phyloP scores from a whole-genome alignment of 2,113 vertebrate genomes.

The Stegastes partitus region DNA sequence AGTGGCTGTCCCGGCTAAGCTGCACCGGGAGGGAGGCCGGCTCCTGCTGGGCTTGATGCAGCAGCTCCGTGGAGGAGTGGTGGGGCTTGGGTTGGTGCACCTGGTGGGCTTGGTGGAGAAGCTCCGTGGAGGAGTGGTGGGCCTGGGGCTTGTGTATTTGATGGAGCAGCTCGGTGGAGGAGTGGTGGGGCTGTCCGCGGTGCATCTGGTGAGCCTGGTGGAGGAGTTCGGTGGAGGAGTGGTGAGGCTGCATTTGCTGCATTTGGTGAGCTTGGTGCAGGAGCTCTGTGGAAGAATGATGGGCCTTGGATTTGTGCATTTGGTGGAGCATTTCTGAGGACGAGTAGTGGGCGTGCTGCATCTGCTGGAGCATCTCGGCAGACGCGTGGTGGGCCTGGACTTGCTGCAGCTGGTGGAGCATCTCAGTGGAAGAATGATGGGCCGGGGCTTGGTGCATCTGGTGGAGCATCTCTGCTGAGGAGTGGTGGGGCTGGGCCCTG shows the following conservation, averaged over 20 bases:
- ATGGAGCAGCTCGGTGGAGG: constrained; percentile 76
- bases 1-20: constrained; percentile 69
- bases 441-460: constrained; percentile 65
- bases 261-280: constrained; percentile 73
- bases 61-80: constrained; percentile 78
- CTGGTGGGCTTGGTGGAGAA: constrained; percentile 74
- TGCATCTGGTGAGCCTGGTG: constrained; percentile 77
- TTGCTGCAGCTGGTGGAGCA: constrained; percentile 76
- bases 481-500: constrained; percentile 69
- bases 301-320: constrained; percentile 71
- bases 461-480: constrained; percentile 74
- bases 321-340: constrained; percentile 78
- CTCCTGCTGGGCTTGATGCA: constrained; percentile 77
- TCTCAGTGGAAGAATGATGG: constrained; percentile 70
- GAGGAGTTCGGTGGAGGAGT: constrained; percentile 79
- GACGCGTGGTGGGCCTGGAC: constrained; percentile 68
- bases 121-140: constrained; percentile 75
- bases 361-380: constrained; percentile 74
- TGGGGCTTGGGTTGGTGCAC: constrained; percentile 72
- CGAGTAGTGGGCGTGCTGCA: constrained; percentile 72
- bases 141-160: constrained; percentile 68
- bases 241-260: constrained; percentile 73
- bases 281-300: constrained; percentile 73
- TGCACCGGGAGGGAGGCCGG: constrained; percentile 70
- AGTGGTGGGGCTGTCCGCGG: constrained; percentile 68